Evolutionary conservation across 2,113 vertebrate species (phyloP).

Genomic region (Xenotilapia flavipinnis): DNA sequence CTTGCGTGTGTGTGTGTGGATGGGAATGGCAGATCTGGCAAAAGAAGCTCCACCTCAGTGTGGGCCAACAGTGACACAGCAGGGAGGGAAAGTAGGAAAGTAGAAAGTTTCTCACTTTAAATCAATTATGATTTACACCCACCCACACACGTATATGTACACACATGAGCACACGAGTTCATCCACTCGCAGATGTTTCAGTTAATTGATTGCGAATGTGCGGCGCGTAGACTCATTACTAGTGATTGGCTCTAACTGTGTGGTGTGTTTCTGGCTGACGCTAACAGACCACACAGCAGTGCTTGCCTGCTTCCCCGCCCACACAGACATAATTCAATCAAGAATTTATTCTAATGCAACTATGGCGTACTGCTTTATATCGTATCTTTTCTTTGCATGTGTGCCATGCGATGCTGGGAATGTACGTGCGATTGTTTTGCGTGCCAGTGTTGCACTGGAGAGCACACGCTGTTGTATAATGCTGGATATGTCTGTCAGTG

Average conservation of each 20-base stretch:
- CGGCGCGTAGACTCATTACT: background rate
- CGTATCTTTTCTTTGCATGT: background rate
- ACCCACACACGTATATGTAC: background rate
- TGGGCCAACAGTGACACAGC: slow-evolving; percentile 35
- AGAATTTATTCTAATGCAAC: slow-evolving; percentile 1
- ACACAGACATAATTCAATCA: slow-evolving; percentile 38
- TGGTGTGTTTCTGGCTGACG: slow-evolving; percentile 49
- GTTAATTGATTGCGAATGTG: slow-evolving; percentile 45
- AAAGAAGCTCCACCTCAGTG: slow-evolving; percentile 6
- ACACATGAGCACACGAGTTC: background rate
- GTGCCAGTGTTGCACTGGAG: background rate
- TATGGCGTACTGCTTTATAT: background rate
- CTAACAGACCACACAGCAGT: slow-evolving; percentile 51
- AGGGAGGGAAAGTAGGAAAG: slow-evolving; percentile 35
- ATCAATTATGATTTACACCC: slow-evolving; percentile 48
- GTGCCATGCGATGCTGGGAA: background rate
- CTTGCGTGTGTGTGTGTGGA: background rate
- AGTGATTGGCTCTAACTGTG: slow-evolving; percentile 45
- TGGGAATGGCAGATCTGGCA: slow-evolving; percentile 40
- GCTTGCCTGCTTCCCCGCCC: slow-evolving; percentile 4
- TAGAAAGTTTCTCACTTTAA: slow-evolving; percentile 41
- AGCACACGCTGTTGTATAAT: background rate
- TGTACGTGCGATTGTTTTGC: background rate
- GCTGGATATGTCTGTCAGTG: slow-evolving; percentile 22
- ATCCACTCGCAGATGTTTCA: slow-evolving; percentile 39